phyloP scores from a whole-genome alignment of 2,797 vertebrate genomes.

The Labroides dimidiatus region DNA sequence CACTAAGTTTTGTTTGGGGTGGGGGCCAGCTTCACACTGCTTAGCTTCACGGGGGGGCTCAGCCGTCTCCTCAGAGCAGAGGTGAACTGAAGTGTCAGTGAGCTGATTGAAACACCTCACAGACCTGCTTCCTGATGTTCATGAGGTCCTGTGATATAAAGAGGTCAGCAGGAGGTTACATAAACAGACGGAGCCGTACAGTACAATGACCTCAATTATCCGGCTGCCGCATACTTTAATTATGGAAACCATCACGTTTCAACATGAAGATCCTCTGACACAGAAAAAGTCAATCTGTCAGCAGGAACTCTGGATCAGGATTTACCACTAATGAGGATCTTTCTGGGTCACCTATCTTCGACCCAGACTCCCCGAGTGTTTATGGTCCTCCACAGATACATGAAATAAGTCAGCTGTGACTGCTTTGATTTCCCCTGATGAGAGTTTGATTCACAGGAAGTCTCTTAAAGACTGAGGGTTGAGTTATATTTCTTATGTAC shows the following conservation, averaged over 20 bases:
- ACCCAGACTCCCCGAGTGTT: neutral
- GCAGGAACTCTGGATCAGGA: neutral
- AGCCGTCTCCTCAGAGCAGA: neutral
- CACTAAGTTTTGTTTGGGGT: too few species aligned
- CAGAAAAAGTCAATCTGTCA: constrained; percentile 39
- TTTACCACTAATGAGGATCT: constrained; percentile 21
- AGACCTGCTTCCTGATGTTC: constrained; percentile 1
- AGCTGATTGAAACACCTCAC: neutral
- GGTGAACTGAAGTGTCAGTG: neutral
- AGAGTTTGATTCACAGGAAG: neutral
- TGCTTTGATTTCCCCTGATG: neutral
- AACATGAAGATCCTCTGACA: constrained; percentile 8
- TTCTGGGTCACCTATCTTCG: constrained; percentile 19
- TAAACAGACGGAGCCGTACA: constrained; percentile 9
- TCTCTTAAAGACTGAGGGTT: too few species aligned
- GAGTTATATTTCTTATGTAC: neutral
- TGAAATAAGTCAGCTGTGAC: neutral
- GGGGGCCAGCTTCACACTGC: too few species aligned
- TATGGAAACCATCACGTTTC: constrained; percentile 3
- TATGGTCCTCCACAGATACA: neutral
- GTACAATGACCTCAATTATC: constrained; percentile 9
- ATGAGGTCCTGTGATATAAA: neutral
- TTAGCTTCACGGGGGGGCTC: neutral
- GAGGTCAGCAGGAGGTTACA: neutral
- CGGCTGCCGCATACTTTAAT: constrained; percentile 4